Evolutionary conservation across 2,113 vertebrate species (phyloP), one percentile per base, ranked within the genome.

Genomic region (Melanotaenia duboulayi): DNA sequence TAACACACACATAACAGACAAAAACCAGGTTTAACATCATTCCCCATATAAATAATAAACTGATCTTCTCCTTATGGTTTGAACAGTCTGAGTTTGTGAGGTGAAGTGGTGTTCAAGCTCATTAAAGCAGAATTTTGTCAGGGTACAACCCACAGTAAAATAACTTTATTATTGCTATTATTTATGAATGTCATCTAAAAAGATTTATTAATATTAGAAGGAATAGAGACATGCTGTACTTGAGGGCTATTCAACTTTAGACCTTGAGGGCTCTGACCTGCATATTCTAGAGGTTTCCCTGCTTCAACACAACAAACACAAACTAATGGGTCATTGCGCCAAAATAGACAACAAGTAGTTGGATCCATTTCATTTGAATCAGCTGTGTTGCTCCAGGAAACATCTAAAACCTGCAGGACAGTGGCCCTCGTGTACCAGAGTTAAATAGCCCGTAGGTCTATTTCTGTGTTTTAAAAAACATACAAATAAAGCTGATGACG

Each of bases 11-110:
- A 58, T 58, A 73, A 55, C 50, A 56, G 60, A 71, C 61, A 44
- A 52, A 71, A 76, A 14, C 32, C 20, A 35, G 54, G 55, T 73
- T 74, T 56, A 49, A 56, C 59, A 71, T 72, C 54, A 79, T 72
- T 76, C 75, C 50, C 52, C 46, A 61, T 56, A 70, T 24, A 37
- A 22, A 46, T 63, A 50, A 70, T 78, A 51, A 69, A 17, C 73
- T 58, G 56, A 74, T 50, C 25, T 59, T 69, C 59, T 58, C 50
- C 44, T 71, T 51, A 14, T 42, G 32, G 32, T 35, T 7, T 23
- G 32, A 39, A 39, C 37, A 63, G 51, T 76, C 80, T 61, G 57
- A 61, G 71, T 46, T 16, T 74, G 55, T 74, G 64, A 62, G 50
- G 71, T 80, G 74, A 73, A 62, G 48, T 63, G 28, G 56, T 75